phyloP scores from a whole-genome alignment of 2,113 vertebrate species.

The Seriola quinqueradiata region DNA sequence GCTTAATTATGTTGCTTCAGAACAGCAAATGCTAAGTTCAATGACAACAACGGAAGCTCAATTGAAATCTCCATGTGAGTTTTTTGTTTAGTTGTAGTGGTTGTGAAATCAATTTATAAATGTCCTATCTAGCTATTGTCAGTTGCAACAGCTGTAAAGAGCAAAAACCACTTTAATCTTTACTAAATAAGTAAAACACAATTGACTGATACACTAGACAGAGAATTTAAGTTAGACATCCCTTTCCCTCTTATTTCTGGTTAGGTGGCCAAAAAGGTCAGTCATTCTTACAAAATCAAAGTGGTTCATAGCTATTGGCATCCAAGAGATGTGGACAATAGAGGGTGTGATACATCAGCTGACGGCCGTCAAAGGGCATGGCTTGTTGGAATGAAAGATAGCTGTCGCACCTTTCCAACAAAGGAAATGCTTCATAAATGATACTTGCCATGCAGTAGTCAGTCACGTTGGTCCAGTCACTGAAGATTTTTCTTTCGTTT shows the following conservation, averaged over 20 bases:
- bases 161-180: too few relatives aligned
- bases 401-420: background rate
- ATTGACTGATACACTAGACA: too few relatives aligned
- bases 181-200: too few relatives aligned
- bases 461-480: constrained; percentile 15
- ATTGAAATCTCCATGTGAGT: too few relatives aligned
- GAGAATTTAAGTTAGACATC: too few relatives aligned
- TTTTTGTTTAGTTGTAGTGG: too few relatives aligned
- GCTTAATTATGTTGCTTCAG: too few relatives aligned
- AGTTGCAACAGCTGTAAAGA: too few relatives aligned
- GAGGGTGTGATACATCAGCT: constrained; percentile 29
- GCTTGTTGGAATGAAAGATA: background rate
- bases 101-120: too few relatives aligned
- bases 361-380: constrained; percentile 8
- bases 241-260: background rate
- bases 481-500: constrained; percentile 32
- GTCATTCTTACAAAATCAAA: constrained; percentile 2
- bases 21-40: too few relatives aligned
- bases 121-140: too few relatives aligned
- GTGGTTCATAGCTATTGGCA: background rate
- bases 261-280: background rate
- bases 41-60: too few relatives aligned
- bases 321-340: background rate
- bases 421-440: background rate
- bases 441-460: constrained; percentile 8